A percentile compares a stretch with the other conserved stretches of the same genome.
phyloP scores from a whole-genome alignment of 1,140 invertebrate species.

The Drosophila paulistorum region DNA sequence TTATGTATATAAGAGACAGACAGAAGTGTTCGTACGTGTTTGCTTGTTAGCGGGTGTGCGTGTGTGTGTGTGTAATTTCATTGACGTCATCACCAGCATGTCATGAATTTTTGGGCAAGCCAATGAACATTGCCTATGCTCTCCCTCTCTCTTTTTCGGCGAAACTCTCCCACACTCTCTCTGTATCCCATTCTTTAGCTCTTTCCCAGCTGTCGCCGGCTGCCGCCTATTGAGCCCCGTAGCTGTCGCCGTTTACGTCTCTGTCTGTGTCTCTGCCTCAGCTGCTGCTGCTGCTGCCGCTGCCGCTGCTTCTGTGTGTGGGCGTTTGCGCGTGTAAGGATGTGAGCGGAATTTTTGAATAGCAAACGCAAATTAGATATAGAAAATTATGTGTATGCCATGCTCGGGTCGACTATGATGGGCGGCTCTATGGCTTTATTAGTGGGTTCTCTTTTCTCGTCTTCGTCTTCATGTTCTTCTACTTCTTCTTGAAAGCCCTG shows the following conservation, averaged over 20 bases:
- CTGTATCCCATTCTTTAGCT: neutral
- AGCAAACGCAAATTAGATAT: constrained; percentile 75
- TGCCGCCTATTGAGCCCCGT: constrained; percentile 6
- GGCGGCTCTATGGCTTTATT: constrained; percentile 58
- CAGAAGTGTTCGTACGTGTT: constrained; percentile 29
- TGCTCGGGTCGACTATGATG: constrained; percentile 6
- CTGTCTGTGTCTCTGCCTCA: neutral
- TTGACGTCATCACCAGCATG: constrained; percentile 81
- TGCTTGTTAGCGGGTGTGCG: constrained; percentile 11
- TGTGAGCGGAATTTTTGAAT: constrained; percentile 76
- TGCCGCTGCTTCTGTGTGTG: constrained; percentile 50
- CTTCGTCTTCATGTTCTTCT: neutral
- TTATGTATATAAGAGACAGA: constrained; percentile 20
- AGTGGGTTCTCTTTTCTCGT: constrained; percentile 38
- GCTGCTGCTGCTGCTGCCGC: constrained; percentile 9
- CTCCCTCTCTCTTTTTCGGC: constrained; percentile 11
- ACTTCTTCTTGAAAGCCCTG: neutral
- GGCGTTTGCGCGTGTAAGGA: constrained; percentile 78
- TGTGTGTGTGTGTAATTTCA: constrained; percentile 35
- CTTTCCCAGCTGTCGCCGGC: constrained; percentile 40
- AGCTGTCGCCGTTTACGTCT: constrained; percentile 21
- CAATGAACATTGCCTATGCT: constrained; percentile 53
- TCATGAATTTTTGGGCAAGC: constrained; percentile 68
- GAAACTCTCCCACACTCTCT: neutral
- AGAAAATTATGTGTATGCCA: constrained; percentile 62